Conservation (phyloP, 2,888 invertebrate species). For the Gasteruption jaculator region DNA sequence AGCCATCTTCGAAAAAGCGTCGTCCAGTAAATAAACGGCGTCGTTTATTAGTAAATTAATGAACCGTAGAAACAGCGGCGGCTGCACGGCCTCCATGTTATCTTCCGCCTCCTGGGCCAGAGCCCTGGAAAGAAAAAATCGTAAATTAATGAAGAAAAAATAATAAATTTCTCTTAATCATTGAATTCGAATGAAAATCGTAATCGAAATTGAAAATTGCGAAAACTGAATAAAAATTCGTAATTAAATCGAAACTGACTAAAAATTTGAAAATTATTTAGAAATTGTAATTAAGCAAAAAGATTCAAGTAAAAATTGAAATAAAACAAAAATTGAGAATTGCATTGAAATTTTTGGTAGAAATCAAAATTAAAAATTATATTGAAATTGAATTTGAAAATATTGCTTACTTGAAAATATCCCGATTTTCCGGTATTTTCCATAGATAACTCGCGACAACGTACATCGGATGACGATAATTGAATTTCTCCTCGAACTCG, state of each 20-base stretch:
- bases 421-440: slow-evolving; percentile 73
- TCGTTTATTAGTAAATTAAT: slow-evolving; percentile 96
- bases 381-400: neutral
- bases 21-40: slow-evolving; percentile 91
- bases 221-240: slow-evolving; percentile 6
- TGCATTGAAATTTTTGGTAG: too few species aligned
- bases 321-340: too few species aligned
- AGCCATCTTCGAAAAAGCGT: slow-evolving; percentile 84
- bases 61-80: slow-evolving; percentile 90
- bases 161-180: neutral
- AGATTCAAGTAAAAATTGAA: too few species aligned
- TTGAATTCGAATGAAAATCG: too few species aligned
- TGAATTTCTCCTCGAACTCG: slow-evolving; percentile 95
- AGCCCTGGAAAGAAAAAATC: slow-evolving; percentile 51
- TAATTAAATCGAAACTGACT: neutral
- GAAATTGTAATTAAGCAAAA: too few species aligned
- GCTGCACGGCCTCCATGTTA: slow-evolving; percentile 85
- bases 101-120: slow-evolving; percentile 76
- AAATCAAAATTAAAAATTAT: too few species aligned
- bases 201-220: neutral
- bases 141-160: slow-evolving; percentile 8
- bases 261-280: too few species aligned
- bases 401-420: slow-evolving; percentile 68
- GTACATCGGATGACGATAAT: slow-evolving; percentile 94
- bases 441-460: slow-evolving; percentile 88